Evolutionary conservation across 2,888 invertebrate species (phyloP), one percentile per base, ranked within the genome.

Genomic region (Philereme vetulata): DNA sequence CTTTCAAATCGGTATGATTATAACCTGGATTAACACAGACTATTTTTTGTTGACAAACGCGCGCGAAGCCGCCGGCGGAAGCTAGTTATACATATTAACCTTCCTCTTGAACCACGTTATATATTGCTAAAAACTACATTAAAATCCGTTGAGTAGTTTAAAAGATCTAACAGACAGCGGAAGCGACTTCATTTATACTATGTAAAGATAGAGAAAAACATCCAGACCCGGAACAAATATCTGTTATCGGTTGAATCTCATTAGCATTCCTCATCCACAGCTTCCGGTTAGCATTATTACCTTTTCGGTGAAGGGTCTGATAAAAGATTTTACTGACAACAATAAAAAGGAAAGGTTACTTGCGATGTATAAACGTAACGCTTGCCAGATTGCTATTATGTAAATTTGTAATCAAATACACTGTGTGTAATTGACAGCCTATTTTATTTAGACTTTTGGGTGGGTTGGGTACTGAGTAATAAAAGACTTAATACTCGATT

Each of bases 341-440:
- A 67, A 66, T 68, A 69, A 69, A 71, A 69, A 64, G 53, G 54
- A 69, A 71, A 65, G 65, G 60, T 70, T 66, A 63, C 58, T 51
- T 44, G 10, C 62, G 34, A 56, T 44, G 34, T 58, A 49, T 61
- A 49, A 55, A 35, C 48, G 51, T 43, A 52, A 44, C 34, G 33
- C 36, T 11, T 44, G 38, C 7, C 47, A 40, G 32, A 45, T 49
- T 34, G 11, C 21, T 46, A 38, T 57, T 62, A 57, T 11, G 52
- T 53, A 57, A 60, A 49, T 35, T n/a, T 32, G 49, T 35, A 34
- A 61, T 43, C 52, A 46, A 35, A 45, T 11, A 1, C 4, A 38
- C 4, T 21, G 45, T 11, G 45, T 44, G 49, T 36, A 10, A 9
- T 21, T 51, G 8, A 34, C 33, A 50, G 44, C 43, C 38, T 56